Evolutionary conservation across 1,140 invertebrate species (phyloP).

Genomic region (Hylaeus anthracinus): DNA sequence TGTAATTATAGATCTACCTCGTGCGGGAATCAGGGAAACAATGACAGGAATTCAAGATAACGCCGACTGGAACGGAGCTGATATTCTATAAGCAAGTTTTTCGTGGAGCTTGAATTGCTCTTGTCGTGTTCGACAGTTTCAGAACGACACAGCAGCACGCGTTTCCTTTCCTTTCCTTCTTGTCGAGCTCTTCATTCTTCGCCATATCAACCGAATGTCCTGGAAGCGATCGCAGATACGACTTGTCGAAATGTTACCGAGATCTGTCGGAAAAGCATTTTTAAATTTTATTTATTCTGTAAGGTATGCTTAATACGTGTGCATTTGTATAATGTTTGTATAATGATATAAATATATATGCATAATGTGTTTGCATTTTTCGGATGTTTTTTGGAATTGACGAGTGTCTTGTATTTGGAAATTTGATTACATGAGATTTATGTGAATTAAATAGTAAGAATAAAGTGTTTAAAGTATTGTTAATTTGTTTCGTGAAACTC

Average conservation of each 20-base stretch:
- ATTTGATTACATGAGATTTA: too few relatives aligned
- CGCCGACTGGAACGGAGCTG: background rate
- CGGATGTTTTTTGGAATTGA: too few relatives aligned
- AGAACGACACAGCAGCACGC: background rate
- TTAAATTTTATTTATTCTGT: too few relatives aligned
- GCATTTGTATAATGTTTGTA: too few relatives aligned
- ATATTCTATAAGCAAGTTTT: conserved; percentile 35
- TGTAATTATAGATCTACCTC: conserved; percentile 30
- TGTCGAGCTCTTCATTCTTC: background rate
- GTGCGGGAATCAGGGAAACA: conserved; percentile 11
- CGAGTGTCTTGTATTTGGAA: too few relatives aligned
- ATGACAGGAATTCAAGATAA: conserved; percentile 5
- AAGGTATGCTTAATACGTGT: too few relatives aligned
- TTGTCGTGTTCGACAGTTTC: background rate
- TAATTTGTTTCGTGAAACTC: too few relatives aligned
- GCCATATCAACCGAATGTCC: background rate
- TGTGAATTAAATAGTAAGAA: too few relatives aligned
- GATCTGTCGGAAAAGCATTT: background rate
- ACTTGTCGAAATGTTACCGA: background rate
- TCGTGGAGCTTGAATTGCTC: background rate
- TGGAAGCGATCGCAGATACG: background rate
- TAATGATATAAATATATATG: too few relatives aligned
- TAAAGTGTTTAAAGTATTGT: too few relatives aligned
- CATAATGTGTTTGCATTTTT: too few relatives aligned
- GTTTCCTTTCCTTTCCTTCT: conserved; percentile 6